phyloP scores from a whole-genome alignment of 2,113 vertebrate species.

The Heterocephalus glaber region DNA sequence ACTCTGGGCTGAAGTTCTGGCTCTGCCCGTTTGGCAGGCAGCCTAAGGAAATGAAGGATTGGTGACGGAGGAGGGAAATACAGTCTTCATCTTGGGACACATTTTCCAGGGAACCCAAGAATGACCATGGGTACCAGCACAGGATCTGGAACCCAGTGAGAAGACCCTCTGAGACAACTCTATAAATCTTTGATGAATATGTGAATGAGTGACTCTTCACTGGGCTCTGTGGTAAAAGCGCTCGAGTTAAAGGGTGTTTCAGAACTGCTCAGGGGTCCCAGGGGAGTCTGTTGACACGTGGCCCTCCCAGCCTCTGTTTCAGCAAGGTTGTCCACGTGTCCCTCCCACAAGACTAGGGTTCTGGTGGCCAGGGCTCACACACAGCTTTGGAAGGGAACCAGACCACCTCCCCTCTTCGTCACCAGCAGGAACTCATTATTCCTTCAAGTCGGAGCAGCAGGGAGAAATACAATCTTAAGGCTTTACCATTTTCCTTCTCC shows the following conservation, averaged over 20 bases:
- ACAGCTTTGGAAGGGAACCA: conserved; percentile 54
- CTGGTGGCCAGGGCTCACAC: neutral
- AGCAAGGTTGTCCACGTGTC: neutral
- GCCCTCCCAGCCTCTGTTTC: neutral
- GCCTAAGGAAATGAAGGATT: neutral
- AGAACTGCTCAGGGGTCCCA: neutral
- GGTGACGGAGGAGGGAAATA: neutral
- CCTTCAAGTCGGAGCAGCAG: neutral
- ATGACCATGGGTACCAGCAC: neutral
- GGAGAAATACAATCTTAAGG: conserved; percentile 55
- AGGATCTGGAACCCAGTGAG: neutral
- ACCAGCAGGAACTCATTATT: conserved; percentile 67
- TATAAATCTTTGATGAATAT: neutral
- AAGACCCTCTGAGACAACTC: neutral
- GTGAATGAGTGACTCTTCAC: neutral
- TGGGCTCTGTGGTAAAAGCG: neutral
- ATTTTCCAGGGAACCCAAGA: conserved; percentile 7
- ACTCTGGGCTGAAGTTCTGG: neutral
- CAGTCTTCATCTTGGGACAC: neutral
- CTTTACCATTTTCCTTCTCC: conserved; percentile 62
- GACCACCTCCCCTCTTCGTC: conserved; percentile 38
- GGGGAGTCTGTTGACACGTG: neutral
- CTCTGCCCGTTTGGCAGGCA: neutral
- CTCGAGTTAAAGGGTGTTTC: neutral
- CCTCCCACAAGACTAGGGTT: neutral